Base-by-base conservation (phyloP, 35 echinoderm and acorn worm genomes). In the Apostichopus japonicus region DNA sequence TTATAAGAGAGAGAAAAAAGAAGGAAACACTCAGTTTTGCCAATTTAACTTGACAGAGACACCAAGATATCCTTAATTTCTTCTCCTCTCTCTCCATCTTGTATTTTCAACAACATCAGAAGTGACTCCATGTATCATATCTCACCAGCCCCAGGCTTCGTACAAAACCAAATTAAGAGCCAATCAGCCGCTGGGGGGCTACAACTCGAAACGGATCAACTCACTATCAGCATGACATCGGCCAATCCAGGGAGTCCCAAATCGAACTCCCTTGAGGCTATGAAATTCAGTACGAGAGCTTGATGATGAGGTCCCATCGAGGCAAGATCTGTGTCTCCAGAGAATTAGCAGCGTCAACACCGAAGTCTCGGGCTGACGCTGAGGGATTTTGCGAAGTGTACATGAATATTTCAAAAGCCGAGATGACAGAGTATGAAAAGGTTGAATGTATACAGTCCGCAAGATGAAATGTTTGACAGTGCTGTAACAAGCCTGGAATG, bases 81-180 rank as follows among this genome's bases (percentile, higher is more conserved):
- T 89, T 72, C 86, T 89, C 67, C 67, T 54, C 67, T 67, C 67
- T 11, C 86, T 89, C 86, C 86, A 89, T 89, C 86, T 89, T 89
- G 86, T 89, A 71, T 89, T 89, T 91, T 91, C 76, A 58, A 91
- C 90, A 58, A 91, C 90, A 91, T 91, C 90, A 91, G 90, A 91
- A 91, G 90, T 91, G 90, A 91, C 90, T 91, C 72, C 90, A 89
- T 79, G 90, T 91, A 91, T 91, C 90, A 79, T 78, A 91, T 91
- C 90, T 61, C 90, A 77, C 76, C 54, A 79, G 90, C 90, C 90
- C 90, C 72, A 58, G 77, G 90, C 90, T 78, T 54, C 90, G 72
- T 77, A 91, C 90, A 91, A 91, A 91, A 91, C 90, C 76, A 55
- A 91, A 91, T 91, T 91, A 91, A 91, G 90, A 91, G 90, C 90